These are phyloP conservation scores for Leptinotarsa peninsularis DNA, from an alignment of 2,888 invertebrate genomes.

Conservation along the genomic window DNA sequence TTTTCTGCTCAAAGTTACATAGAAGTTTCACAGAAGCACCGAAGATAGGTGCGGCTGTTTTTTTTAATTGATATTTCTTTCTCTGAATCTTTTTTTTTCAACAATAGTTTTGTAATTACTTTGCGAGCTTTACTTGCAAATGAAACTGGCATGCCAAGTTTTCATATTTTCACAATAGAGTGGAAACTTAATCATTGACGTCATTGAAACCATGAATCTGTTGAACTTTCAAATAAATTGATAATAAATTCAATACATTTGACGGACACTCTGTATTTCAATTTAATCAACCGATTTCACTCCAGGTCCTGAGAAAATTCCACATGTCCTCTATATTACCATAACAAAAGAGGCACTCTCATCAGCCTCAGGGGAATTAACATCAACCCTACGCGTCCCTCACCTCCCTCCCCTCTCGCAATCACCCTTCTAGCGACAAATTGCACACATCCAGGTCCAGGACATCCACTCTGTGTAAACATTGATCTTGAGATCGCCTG, in stretches of 20 bases:
- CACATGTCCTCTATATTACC: slow-evolving; percentile 21
- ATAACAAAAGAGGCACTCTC: slow-evolving; percentile 24
- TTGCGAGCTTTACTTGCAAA: neutral
- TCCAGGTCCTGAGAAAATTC: slow-evolving; percentile 7
- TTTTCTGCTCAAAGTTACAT: slow-evolving; percentile 10
- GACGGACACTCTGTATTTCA: slow-evolving; percentile 6
- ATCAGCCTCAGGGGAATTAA: slow-evolving; percentile 31
- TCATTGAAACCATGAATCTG: neutral
- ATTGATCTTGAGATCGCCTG: slow-evolving; percentile 66
- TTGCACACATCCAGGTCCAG: slow-evolving; percentile 46
- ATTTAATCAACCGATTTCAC: neutral
- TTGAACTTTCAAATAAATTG: no score
- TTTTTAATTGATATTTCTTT: neutral
- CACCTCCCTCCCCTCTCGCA: slow-evolving; percentile 25
- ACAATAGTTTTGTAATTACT: no score
- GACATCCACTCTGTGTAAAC: slow-evolving; percentile 58
- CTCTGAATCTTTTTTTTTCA: neutral
- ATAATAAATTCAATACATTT: neutral
- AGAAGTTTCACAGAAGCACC: slow-evolving; percentile 23
- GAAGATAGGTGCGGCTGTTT: neutral
- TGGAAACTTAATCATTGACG: neutral
- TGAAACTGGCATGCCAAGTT: slow-evolving; percentile 8
- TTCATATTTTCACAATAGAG: neutral
- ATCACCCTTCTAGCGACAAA: slow-evolving; percentile 44
- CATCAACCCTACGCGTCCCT: slow-evolving; percentile 31